Conservation (phyloP, 2,888 invertebrate species). For the Caenorhabditis doughertyi region DNA sequence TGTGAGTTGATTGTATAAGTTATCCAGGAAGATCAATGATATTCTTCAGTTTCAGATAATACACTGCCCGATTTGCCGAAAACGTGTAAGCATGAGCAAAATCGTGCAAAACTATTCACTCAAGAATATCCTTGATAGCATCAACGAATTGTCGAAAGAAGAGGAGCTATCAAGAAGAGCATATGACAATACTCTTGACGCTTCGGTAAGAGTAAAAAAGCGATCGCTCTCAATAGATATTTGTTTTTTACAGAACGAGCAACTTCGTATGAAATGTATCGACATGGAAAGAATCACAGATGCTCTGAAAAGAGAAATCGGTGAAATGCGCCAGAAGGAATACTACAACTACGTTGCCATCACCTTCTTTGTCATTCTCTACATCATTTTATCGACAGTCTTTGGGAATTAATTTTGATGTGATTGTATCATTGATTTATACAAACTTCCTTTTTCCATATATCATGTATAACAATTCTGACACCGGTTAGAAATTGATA, state of each 20-base stretch:
- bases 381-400: constrained; percentile 49
- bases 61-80: constrained; percentile 60
- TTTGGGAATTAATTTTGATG: constrained; percentile 39
- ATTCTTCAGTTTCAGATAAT: constrained; percentile 45
- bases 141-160: constrained; percentile 56
- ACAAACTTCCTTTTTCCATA: neutral
- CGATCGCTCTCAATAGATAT: neutral
- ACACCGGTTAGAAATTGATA: constrained; percentile 20
- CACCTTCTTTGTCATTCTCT: constrained; percentile 57
- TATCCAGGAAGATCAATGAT: no score
- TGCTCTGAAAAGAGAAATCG: constrained; percentile 21
- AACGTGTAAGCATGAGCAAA: constrained; percentile 38
- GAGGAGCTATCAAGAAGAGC: constrained; percentile 53
- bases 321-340: constrained; percentile 31
- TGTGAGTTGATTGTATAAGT: constrained; percentile 50
- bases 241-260: constrained; percentile 55
- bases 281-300: constrained; percentile 46
- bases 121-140: constrained; percentile 57
- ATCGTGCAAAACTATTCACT: constrained; percentile 40
- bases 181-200: constrained; percentile 49
- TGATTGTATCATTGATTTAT: neutral
- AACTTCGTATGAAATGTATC: constrained; percentile 53
- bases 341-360: constrained; percentile 61
- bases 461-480: constrained; percentile 23
- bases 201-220: constrained; percentile 18